Percentiles rank a stretch among this genome's conserved stretches.
These are phyloP conservation scores for Metridium senile DNA, from an alignment of 92 coral and sea anemone genomes.

Conservation along the genomic window DNA sequence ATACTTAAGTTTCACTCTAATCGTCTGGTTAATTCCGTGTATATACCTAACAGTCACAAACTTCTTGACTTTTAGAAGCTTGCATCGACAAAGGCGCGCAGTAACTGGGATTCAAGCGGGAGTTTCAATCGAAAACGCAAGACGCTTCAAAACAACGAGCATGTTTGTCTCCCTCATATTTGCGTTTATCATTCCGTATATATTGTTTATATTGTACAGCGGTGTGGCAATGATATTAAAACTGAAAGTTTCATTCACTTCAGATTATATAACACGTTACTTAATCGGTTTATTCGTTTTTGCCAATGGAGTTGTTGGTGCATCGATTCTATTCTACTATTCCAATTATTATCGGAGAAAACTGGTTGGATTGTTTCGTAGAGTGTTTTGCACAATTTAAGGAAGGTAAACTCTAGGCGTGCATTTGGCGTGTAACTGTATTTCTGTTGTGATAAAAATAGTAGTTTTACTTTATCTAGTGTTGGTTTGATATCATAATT, in stretches of 20 bases:
- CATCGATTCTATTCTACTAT: not conserved
- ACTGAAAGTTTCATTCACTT: not conserved
- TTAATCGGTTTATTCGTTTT: not conserved
- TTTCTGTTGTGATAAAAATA: no score
- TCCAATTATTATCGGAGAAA: not conserved
- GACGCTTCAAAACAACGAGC: constrained; percentile 1
- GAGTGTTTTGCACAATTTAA: not conserved
- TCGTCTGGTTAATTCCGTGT: constrained; percentile 9
- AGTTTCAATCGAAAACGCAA: not conserved
- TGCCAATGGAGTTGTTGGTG: not conserved
- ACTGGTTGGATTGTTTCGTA: not conserved
- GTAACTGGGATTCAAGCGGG: not conserved
- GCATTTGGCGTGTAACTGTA: no score
- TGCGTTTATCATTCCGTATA: constrained; percentile 25
- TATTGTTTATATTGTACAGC: constrained; percentile 5
- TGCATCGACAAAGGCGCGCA: not conserved
- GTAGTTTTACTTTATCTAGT: no score
- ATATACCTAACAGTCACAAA: not conserved
- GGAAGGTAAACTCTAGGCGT: no score
- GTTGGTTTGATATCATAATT: no score
- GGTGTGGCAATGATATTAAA: not conserved
- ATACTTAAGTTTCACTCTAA: not conserved
- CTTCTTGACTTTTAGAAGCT: not conserved
- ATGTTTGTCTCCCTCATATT: constrained; percentile 34
- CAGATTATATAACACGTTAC: constrained; percentile 20